Evolutionary conservation across 2,888 invertebrate genomes (phyloP).

Genomic region (Pachymerium ferrugineum): DNA sequence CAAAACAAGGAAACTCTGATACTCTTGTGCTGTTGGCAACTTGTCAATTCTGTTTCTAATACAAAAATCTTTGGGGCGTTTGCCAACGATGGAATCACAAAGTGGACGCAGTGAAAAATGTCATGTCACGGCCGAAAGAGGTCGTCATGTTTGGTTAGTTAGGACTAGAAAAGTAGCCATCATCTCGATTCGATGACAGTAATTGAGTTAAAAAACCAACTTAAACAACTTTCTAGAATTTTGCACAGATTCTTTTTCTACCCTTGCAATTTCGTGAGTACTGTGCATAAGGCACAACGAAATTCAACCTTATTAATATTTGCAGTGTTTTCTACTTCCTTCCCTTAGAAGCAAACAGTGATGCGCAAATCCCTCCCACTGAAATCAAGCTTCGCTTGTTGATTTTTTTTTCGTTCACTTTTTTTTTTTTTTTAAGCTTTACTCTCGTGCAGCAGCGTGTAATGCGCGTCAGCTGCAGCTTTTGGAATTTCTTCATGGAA

Average conservation of each 20-base stretch:
- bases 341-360: not conserved
- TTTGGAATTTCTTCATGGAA: conserved; percentile 14
- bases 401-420: not conserved
- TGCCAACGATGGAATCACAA: not conserved
- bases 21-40: conserved; percentile 2
- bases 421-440: not conserved
- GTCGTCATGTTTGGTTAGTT: conserved; percentile 1
- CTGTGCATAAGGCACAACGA: too few relatives aligned
- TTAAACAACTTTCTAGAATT: too few relatives aligned
- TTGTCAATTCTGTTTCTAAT: conserved; percentile 18
- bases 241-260: too few relatives aligned
- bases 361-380: not conserved
- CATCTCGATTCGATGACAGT: not conserved
- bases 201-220: not conserved
- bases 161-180: not conserved
- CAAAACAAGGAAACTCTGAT: not conserved
- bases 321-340: not conserved
- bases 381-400: conserved; percentile 4
- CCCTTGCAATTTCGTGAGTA: too few relatives aligned
- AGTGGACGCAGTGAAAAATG: conserved; percentile 10
- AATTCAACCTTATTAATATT: conserved; percentile 2
- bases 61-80: conserved; percentile 12
- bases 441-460: conserved; percentile 11
- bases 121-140: not conserved
- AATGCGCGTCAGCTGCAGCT: conserved; percentile 17